Conservation (phyloP, 2,113 vertebrate species). For the Chaetodon trifascialis region DNA sequence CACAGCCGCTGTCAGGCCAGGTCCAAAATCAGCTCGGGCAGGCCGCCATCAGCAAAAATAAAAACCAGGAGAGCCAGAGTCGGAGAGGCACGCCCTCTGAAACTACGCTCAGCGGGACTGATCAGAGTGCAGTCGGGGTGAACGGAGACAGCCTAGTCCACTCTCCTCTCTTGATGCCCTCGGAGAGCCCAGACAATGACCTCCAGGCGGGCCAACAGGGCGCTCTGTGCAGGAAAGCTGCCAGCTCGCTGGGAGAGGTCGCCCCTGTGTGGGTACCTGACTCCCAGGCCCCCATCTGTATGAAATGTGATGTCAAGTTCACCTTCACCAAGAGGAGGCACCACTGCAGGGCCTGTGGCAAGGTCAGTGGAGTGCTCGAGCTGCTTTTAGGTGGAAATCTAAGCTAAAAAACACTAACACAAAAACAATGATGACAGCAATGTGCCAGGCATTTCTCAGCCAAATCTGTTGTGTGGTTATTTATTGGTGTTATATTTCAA, state of each 20-base stretch:
- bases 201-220: conserved; percentile 93
- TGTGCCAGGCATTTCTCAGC: neutral
- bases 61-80: conserved; percentile 88
- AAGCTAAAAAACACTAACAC: neutral
- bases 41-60: conserved; percentile 90
- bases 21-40: conserved; percentile 90
- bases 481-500: neutral
- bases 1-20: conserved; percentile 90
- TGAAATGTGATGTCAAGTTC: conserved; percentile 98
- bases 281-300: conserved; percentile 97
- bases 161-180: conserved; percentile 79
- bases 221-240: conserved; percentile 86
- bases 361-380: conserved; percentile 85
- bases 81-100: conserved; percentile 55
- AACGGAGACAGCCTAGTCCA: conserved; percentile 84
- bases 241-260: conserved; percentile 92
- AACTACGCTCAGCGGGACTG: conserved; percentile 25
- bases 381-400: conserved; percentile 2
- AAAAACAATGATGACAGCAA: too few relatives aligned
- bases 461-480: neutral
- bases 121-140: conserved; percentile 74
- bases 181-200: conserved; percentile 96
- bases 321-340: conserved; percentile 99
- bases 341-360: conserved; percentile 98
- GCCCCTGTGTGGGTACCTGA: conserved; percentile 99